Conservation (phyloP, 2,797 vertebrate genomes). For the Pagetopsis macropterus region DNA sequence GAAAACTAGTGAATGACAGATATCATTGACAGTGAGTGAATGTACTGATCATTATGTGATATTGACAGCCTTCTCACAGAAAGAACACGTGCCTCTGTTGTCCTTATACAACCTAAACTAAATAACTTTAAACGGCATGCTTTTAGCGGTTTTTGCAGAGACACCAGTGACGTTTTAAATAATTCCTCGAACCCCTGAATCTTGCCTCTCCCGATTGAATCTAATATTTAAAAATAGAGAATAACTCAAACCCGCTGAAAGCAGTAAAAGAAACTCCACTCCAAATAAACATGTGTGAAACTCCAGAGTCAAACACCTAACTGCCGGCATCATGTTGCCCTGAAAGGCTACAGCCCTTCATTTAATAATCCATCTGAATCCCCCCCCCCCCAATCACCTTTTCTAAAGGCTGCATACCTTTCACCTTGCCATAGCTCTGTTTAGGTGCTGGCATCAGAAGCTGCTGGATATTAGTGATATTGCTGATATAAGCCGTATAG, state of each 20-base stretch:
- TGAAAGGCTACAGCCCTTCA: slow-evolving; percentile 38
- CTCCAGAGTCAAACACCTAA: slow-evolving; percentile 51
- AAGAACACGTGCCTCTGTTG: slow-evolving; percentile 10
- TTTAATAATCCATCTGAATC: slow-evolving; percentile 54
- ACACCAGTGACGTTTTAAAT: slow-evolving; percentile 17
- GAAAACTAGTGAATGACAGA: background rate
- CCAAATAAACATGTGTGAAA: slow-evolving; percentile 36
- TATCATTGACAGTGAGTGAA: background rate
- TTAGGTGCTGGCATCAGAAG: slow-evolving; percentile 23
- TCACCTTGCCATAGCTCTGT: slow-evolving; percentile 36
- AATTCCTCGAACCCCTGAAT: slow-evolving; percentile 19
- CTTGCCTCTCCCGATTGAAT: slow-evolving; percentile 26
- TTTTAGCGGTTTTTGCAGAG: slow-evolving; percentile 15
- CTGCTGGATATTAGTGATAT: slow-evolving; percentile 36
- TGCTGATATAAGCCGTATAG: background rate
- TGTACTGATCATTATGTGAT: background rate
- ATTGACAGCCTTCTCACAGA: background rate
- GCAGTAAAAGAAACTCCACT: slow-evolving; percentile 1
- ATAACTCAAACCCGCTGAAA: slow-evolving; percentile 60
- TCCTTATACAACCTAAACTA: slow-evolving; percentile 8
- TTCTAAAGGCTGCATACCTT: slow-evolving; percentile 22
- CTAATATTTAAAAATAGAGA: slow-evolving; percentile 44
- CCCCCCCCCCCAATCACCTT: slow-evolving; percentile 31
- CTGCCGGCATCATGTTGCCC: slow-evolving; percentile 31
- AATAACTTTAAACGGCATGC: background rate